Conservation (phyloP, 2,888 invertebrate genomes). For the Craniophora ligustri region DNA sequence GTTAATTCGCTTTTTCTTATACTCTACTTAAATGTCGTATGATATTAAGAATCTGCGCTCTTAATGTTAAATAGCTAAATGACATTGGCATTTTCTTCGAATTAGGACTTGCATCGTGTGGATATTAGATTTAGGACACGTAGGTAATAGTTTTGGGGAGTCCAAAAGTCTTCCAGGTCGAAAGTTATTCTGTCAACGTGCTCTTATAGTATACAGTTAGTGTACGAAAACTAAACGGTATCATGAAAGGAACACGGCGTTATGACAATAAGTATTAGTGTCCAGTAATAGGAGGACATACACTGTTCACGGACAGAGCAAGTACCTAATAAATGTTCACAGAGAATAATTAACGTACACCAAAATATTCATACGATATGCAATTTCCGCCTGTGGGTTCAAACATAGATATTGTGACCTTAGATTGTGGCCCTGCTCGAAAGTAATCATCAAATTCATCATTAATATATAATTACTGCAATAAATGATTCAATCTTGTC, state of each 20-base stretch:
- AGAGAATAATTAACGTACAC: not conserved
- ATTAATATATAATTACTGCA: conserved; percentile 11
- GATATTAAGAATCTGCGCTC: conserved; percentile 4
- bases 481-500: conserved; percentile 10
- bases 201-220: not conserved
- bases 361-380: not conserved
- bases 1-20: conserved; percentile 35
- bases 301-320: conserved; percentile 6
- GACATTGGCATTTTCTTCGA: conserved; percentile 5
- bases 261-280: conserved; percentile 13
- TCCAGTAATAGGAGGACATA: no score
- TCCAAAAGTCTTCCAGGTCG: conserved; percentile 30
- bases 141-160: conserved; percentile 15
- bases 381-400: conserved; percentile 3
- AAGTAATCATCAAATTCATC: not conserved
- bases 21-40: conserved; percentile 14
- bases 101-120: not conserved
- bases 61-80: not conserved
- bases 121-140: conserved; percentile 1
- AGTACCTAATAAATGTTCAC: conserved; percentile 1
- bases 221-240: not conserved
- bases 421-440: not conserved
- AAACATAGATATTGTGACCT: not conserved
- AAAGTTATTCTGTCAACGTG: conserved; percentile 9
- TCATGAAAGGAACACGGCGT: conserved; percentile 1